Evolutionary conservation across 2,888 invertebrate genomes (phyloP).

Genomic region (Hypercompe scribonia): DNA sequence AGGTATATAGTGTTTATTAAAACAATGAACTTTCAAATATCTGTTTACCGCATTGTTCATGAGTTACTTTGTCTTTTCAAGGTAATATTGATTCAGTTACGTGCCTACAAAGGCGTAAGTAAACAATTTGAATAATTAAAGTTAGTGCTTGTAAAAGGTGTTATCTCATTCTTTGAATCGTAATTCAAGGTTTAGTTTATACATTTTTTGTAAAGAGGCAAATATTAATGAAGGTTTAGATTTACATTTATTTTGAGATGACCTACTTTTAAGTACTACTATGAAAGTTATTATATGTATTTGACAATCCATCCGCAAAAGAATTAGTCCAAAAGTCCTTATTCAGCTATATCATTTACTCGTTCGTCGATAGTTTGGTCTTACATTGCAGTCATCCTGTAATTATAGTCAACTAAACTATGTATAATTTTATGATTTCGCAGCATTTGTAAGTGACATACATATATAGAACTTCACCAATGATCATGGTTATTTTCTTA

Average conservation of each 20-base stretch:
- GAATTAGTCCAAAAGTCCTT: no score
- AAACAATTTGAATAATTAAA: slow-evolving; percentile 43
- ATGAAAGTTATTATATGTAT: not conserved
- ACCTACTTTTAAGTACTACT: not conserved
- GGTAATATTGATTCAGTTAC: slow-evolving; percentile 36
- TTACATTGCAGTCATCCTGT: not conserved
- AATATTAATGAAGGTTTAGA: not conserved
- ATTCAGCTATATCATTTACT: not conserved
- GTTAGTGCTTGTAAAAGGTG: slow-evolving; percentile 20
- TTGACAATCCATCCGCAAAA: not conserved
- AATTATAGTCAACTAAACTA: not conserved
- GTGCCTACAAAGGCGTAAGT: slow-evolving; percentile 22
- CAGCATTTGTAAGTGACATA: not conserved
- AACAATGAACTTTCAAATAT: not conserved
- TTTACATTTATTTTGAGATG: not conserved
- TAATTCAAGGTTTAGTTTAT: slow-evolving; percentile 27
- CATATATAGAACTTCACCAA: not conserved
- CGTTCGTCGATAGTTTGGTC: not conserved
- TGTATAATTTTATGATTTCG: not conserved
- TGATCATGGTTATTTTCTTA: not conserved
- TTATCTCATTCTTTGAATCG: slow-evolving; percentile 23
- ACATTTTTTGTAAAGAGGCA: not conserved
- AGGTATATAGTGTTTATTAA: not conserved
- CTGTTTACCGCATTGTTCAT: slow-evolving; percentile 14
- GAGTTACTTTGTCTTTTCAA: slow-evolving; percentile 12